phyloP scores from a whole-genome alignment of 2,797 vertebrate genomes.

The Crocodylus rhombifer region DNA sequence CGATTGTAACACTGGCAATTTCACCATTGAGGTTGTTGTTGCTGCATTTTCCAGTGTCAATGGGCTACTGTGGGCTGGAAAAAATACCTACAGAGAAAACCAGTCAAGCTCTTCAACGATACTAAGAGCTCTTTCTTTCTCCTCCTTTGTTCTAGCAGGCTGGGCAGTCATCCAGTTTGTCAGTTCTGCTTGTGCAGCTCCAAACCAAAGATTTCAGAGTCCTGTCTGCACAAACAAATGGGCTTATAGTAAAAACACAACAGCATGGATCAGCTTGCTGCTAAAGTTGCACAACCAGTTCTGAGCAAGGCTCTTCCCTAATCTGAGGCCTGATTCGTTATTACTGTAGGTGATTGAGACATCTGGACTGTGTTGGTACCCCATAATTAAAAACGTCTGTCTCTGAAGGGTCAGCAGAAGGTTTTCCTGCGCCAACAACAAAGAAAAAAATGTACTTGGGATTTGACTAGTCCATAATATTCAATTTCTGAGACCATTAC shows the following conservation, averaged over 20 bases:
- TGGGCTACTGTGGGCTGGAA: conserved; percentile 30
- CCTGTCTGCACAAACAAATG: not conserved
- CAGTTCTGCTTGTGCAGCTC: not conserved
- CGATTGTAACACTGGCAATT: conserved; percentile 22
- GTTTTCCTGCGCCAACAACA: not conserved
- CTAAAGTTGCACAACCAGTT: not conserved
- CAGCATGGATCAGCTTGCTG: not conserved
- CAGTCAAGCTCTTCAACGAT: not conserved
- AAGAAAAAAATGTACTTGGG: not conserved
- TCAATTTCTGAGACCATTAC: not conserved
- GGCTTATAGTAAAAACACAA: conserved; percentile 14
- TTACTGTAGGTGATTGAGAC: not conserved
- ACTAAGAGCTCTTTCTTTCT: conserved; percentile 30
- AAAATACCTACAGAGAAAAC: conserved; percentile 36
- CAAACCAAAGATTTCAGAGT: conserved; percentile 1
- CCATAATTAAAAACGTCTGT: not conserved
- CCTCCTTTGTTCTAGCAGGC: not conserved
- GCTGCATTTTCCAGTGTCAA: conserved; percentile 45
- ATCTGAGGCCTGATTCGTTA: not conserved
- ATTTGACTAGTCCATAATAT: not conserved
- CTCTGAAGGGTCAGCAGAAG: not conserved
- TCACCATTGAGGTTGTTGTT: conserved; percentile 38
- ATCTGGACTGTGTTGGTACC: rapidly evolving
- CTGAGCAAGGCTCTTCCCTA: not conserved
- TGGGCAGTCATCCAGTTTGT: not conserved